Evolutionary conservation across 2,113 vertebrate species (phyloP).

Genomic region (Chaetodon auriga): DNA sequence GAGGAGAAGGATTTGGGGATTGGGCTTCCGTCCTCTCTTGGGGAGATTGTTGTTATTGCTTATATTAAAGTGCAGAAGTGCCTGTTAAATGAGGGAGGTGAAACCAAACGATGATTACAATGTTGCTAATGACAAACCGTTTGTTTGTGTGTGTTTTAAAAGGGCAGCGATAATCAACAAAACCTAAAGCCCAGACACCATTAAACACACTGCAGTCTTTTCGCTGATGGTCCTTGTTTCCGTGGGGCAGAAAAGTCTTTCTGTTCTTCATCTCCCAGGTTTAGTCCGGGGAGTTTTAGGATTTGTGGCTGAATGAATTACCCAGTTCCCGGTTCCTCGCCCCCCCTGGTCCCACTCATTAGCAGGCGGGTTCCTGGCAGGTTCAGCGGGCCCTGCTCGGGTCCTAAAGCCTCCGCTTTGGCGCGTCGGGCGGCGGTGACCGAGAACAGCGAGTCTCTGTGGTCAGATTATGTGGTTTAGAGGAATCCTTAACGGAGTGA

Average conservation of each 20-base stretch:
- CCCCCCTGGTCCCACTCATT: constrained; percentile 34
- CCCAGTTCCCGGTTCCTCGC: neutral
- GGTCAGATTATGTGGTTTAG: constrained; percentile 76
- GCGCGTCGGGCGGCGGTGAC: constrained; percentile 54
- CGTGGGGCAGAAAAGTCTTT: neutral
- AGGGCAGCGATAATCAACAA: neutral
- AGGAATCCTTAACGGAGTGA: constrained; percentile 68
- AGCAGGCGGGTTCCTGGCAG: constrained; percentile 66
- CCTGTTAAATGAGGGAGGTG: constrained; percentile 19
- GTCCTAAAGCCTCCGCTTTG: constrained; percentile 42
- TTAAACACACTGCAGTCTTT: neutral
- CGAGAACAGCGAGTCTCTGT: constrained; percentile 73
- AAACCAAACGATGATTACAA: constrained; percentile 5
- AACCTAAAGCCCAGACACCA: neutral
- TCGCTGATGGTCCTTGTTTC: neutral
- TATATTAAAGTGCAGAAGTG: neutral
- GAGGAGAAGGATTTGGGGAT: neutral
- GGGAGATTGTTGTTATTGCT: constrained; percentile 12
- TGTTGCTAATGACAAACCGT: constrained; percentile 6
- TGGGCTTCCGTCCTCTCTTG: neutral
- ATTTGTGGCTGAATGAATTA: constrained; percentile 31
- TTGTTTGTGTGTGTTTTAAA: constrained; percentile 22
- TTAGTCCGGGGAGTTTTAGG: constrained; percentile 24
- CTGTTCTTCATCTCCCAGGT: neutral
- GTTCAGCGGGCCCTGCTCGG: constrained; percentile 50